These are phyloP conservation scores for Spatulosminthurus flaviceps DNA, from an alignment of 2,888 invertebrate genomes.

Conservation along the genomic window DNA sequence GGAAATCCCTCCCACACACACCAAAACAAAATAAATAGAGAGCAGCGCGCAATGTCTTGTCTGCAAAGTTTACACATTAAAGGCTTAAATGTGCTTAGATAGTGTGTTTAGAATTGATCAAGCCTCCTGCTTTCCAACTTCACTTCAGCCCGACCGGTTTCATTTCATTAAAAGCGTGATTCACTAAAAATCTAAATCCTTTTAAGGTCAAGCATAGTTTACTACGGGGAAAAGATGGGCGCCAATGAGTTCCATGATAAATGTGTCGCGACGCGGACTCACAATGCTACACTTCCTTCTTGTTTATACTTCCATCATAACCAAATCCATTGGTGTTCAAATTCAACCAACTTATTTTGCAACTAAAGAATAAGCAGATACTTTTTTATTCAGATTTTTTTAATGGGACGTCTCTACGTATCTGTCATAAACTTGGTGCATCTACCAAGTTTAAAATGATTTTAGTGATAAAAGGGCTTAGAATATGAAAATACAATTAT, in stretches of 20 bases:
- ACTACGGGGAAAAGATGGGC: conserved; percentile 39
- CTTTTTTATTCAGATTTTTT: too few species aligned
- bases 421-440: too few species aligned
- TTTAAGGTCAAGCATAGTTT: conserved; percentile 50
- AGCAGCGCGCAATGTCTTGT: background rate
- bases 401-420: too few species aligned
- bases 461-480: too few species aligned
- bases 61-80: background rate
- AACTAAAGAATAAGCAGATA: too few species aligned
- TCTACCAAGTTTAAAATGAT: too few species aligned
- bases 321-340: background rate
- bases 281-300: conserved; percentile 10
- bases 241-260: conserved; percentile 48
- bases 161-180: conserved; percentile 51
- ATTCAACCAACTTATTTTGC: too few species aligned
- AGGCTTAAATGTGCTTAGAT: conserved; percentile 4
- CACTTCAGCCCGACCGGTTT: conserved; percentile 49
- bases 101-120: background rate
- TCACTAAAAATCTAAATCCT: conserved; percentile 48
- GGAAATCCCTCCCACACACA: background rate
- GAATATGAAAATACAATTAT: too few species aligned
- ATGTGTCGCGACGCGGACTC: conserved; percentile 47
- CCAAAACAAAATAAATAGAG: background rate
- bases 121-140: background rate
- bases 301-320: background rate